These are phyloP conservation scores for Drosophila picticornis DNA, from an alignment of 2,888 invertebrate species.

Conservation along the genomic window DNA sequence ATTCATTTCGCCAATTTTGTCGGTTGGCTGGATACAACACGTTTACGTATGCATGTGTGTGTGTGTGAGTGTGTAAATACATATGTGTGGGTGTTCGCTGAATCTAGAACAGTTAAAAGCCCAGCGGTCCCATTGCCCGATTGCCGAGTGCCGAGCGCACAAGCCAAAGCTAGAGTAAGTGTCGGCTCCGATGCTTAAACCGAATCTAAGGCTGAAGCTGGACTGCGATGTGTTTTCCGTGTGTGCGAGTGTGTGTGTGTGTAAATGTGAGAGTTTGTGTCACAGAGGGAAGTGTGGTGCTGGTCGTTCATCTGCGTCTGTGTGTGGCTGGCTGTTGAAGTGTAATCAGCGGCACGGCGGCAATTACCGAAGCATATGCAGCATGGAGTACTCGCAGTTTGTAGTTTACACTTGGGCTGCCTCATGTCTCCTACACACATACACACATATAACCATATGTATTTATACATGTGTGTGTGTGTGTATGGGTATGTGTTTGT, in stretches of 20 bases:
- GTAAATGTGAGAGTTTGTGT: neutral
- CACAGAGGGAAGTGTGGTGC: constrained; percentile 21
- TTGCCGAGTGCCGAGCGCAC: constrained; percentile 33
- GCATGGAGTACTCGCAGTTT: constrained; percentile 64
- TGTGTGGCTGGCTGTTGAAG: constrained; percentile 72
- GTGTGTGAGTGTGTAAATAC: constrained; percentile 15
- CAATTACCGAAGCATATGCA: constrained; percentile 75
- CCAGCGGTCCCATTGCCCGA: constrained; percentile 69
- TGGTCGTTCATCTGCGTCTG: constrained; percentile 61
- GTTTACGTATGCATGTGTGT: neutral
- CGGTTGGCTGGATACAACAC: constrained; percentile 38
- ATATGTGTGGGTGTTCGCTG: constrained; percentile 25
- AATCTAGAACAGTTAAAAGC: constrained; percentile 76
- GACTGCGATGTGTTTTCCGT: constrained; percentile 3
- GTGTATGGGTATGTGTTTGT: constrained; percentile 13
- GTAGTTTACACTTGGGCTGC: constrained; percentile 52
- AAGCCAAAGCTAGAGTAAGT: constrained; percentile 20
- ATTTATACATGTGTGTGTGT: neutral
- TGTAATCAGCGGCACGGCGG: constrained; percentile 81
- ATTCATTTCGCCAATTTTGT: constrained; percentile 42
- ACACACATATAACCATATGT: constrained; percentile 1
- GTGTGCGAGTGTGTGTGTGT: constrained; percentile 13
- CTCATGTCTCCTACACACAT: constrained; percentile 13
- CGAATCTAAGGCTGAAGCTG: constrained; percentile 26
- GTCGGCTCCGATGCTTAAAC: constrained; percentile 35